Conservation (phyloP, 2,113 vertebrate genomes). For the Myotis lucifugus region DNA sequence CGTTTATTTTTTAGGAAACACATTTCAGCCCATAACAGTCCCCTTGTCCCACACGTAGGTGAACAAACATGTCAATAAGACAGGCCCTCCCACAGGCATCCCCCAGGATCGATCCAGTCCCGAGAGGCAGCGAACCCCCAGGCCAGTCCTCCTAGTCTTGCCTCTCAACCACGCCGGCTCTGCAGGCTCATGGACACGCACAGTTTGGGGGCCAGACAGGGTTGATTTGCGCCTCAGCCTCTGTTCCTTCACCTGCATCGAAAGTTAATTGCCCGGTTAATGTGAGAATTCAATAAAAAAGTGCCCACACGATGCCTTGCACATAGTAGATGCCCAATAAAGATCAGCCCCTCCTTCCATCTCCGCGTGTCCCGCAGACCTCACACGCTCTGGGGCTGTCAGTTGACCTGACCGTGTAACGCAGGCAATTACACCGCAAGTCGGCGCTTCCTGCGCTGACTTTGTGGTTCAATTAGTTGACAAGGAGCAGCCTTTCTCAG, state of each 20-base stretch:
- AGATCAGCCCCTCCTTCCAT: background rate
- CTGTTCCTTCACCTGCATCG: background rate
- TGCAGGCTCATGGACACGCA: rapidly evolving
- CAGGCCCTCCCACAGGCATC: too few species aligned
- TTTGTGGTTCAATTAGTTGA: background rate
- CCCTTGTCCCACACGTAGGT: background rate
- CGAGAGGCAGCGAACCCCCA: rapidly evolving
- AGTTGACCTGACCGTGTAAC: background rate
- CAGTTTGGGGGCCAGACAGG: background rate
- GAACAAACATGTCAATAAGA: background rate
- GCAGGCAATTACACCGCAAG: background rate
- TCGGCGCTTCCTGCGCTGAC: background rate
- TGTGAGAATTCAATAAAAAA: background rate
- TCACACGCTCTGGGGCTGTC: background rate
- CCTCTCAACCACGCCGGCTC: too few species aligned
- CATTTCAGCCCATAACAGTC: background rate
- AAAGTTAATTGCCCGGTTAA: background rate
- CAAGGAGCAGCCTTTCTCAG: background rate
- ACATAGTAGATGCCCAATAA: background rate
- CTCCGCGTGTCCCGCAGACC: rapidly evolving
- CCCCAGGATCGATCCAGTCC: background rate
- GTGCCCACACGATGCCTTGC: background rate
- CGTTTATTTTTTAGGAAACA: background rate
- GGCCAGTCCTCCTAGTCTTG: background rate
- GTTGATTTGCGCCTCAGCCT: background rate